phyloP scores from a whole-genome alignment of 2,797 vertebrate species.

The Halcyon smyrnensis region DNA sequence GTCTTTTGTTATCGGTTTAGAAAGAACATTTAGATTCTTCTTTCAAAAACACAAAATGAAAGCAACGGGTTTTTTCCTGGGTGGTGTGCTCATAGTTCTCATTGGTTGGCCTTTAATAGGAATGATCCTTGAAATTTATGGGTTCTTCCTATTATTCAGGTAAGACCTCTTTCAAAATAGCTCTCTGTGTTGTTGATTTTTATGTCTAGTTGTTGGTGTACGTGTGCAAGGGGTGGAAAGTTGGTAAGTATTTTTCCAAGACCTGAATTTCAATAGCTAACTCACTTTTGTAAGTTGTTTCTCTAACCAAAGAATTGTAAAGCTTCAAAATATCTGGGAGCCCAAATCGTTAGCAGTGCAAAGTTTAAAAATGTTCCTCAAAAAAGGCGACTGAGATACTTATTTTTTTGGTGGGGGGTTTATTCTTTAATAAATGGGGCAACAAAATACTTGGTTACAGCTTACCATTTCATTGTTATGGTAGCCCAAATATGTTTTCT shows the following conservation, averaged over 20 bases:
- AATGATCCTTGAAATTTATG: conserved; percentile 95
- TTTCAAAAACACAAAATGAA: conserved; percentile 99
- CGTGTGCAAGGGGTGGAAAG: background rate
- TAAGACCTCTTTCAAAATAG: conserved; percentile 64
- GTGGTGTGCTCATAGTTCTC: conserved; percentile 94
- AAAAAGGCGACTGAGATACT: background rate
- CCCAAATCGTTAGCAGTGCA: background rate
- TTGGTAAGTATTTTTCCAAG: background rate
- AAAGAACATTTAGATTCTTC: conserved; percentile 98
- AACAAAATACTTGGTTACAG: background rate
- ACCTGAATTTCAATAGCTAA: background rate
- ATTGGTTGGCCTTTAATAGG: conserved; percentile 96
- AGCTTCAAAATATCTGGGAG: background rate
- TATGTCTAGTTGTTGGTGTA: background rate
- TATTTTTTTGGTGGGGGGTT: background rate
- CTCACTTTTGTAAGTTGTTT: background rate
- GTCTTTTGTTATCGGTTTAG: conserved; percentile 95
- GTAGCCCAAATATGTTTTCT: background rate
- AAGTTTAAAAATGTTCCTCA: background rate
- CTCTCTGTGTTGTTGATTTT: background rate
- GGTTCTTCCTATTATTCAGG: conserved; percentile 98
- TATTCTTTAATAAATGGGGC: background rate
- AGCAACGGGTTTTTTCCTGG: conserved; percentile 94
- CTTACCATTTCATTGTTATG: background rate
- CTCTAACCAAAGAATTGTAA: background rate